These are phyloP conservation scores for Euphonia xanthogaster DNA, from an alignment of 2,797 vertebrate genomes.

Conservation along the genomic window DNA sequence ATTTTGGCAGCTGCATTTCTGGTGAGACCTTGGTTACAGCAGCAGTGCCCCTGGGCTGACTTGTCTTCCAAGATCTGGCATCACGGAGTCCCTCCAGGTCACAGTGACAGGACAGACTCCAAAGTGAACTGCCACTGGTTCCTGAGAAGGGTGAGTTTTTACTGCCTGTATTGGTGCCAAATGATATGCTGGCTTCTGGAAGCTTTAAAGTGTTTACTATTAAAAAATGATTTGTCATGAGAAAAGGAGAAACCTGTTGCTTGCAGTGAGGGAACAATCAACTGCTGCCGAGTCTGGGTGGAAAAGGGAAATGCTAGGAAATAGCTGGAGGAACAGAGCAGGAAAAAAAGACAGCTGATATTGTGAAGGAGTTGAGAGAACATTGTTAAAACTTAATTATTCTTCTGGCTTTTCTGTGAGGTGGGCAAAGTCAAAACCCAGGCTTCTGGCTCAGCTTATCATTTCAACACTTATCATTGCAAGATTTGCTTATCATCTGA, in stretches of 20 bases:
- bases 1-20: neutral
- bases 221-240: neutral
- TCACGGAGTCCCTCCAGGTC: neutral
- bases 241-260: neutral
- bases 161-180: neutral
- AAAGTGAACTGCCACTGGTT: neutral
- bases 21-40: neutral
- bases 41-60: accelerated
- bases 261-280: neutral
- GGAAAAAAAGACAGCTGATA: neutral
- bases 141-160: neutral
- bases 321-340: neutral
- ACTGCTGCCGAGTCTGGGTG: neutral
- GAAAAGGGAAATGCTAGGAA: neutral
- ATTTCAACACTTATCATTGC: neutral
- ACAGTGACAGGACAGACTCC: neutral
- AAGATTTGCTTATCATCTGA: neutral
- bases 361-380: neutral
- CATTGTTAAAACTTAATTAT: neutral
- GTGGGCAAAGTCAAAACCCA: neutral
- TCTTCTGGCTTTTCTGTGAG: neutral
- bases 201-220: neutral
- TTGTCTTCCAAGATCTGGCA: neutral
- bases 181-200: neutral
- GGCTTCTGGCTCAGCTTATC: neutral